Evolutionary conservation across 2,113 vertebrate genomes (phyloP).

Genomic region (Athene noctua): DNA sequence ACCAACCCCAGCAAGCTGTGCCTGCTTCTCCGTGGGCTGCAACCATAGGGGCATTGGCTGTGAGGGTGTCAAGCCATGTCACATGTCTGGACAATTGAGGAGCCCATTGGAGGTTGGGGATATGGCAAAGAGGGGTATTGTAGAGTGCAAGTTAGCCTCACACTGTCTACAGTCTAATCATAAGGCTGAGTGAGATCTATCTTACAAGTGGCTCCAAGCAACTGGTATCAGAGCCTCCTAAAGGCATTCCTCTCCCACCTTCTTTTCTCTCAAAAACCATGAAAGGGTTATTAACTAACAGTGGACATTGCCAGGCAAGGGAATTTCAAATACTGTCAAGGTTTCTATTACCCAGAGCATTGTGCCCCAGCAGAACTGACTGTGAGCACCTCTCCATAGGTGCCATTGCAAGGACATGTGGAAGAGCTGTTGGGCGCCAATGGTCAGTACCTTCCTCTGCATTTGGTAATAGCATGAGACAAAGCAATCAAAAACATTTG

Average conservation of each 20-base stretch:
- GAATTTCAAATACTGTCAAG: background rate
- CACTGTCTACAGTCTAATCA: background rate
- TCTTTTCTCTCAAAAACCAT: background rate
- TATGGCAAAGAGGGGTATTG: background rate
- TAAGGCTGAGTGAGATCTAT: background rate
- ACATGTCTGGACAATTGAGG: background rate
- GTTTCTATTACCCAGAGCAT: background rate
- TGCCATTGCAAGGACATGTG: background rate
- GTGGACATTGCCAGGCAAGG: background rate
- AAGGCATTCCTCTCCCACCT: background rate
- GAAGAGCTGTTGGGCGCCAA: background rate
- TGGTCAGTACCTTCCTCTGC: background rate
- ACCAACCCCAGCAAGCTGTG: background rate
- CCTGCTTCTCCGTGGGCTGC: background rate
- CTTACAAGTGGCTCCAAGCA: background rate
- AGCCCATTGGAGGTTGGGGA: background rate
- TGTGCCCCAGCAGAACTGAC: background rate
- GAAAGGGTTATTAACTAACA: background rate
- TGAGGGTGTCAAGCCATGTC: background rate
- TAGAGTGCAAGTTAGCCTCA: background rate
- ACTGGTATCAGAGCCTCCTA: background rate
- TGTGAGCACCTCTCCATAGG: fast-evolving
- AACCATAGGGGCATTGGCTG: background rate
- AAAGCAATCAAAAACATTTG: background rate
- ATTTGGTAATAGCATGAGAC: background rate